Conservation (phyloP, 2,113 vertebrate species). For the Choloepus hoffmanni region DNA sequence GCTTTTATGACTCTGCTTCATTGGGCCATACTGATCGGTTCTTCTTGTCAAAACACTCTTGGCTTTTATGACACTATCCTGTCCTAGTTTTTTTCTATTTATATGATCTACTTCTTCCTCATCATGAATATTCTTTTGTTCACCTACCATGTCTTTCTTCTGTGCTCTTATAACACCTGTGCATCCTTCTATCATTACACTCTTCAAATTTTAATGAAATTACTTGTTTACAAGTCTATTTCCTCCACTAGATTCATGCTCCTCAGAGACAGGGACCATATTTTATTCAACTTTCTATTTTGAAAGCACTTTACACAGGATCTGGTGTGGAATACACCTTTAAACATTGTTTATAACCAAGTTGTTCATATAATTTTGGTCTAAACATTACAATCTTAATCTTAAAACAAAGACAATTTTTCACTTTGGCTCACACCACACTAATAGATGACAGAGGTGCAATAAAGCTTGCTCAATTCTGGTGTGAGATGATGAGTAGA, state of each 20-base stretch:
- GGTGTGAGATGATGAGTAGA: not conserved
- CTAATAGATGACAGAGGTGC: not conserved
- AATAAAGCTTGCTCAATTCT: not conserved
- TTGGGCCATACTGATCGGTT: not conserved
- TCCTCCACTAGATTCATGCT: not conserved
- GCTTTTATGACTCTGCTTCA: not conserved
- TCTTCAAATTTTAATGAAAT: not conserved
- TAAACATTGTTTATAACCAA: not conserved
- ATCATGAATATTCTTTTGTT: not conserved
- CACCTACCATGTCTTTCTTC: not conserved
- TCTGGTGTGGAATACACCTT: not conserved
- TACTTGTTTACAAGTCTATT: not conserved
- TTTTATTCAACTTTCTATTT: not conserved
- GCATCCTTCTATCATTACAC: not conserved
- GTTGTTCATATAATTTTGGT: not conserved
- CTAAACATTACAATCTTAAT: not conserved
- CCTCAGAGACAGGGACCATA: not conserved
- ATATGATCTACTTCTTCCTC: not conserved
- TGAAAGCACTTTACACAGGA: not conserved
- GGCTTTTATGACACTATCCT: not conserved
- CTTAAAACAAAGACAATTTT: not conserved
- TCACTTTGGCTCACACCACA: not conserved
- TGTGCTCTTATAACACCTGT: not conserved
- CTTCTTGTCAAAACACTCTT: not conserved
- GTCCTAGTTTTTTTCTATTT: not conserved